Base-by-base conservation (phyloP, 2,888 invertebrate species). In the Cistogaster globosa region DNA sequence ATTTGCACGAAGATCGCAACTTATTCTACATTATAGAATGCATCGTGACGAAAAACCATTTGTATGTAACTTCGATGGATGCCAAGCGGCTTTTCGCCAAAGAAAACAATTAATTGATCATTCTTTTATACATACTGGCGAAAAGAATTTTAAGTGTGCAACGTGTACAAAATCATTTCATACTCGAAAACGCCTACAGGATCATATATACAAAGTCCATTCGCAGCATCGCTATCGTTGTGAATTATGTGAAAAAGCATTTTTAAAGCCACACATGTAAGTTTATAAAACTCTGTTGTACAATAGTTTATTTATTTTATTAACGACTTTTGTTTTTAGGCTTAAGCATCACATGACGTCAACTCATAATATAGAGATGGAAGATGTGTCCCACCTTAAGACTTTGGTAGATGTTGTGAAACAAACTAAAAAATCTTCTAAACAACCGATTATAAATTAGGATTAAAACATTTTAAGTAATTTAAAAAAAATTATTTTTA, bases 11-110 rank as follows among this genome's bases (percentile, higher is more conserved):
- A 53, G 77, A 65, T 86, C 86, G 11, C 86, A 87, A 57, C 80
- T 87, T 5, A 87, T 86, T 18, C 26, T 86, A 16, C 87, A 87
- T 60, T 76, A 84, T 45, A 80, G 87, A 26, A 86, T 86, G 86
- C 86, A 86, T 79, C 86, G 86, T 12, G 75, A 86, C 69, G 82
- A 84, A 63, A 86, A 84, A 45, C 87, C 87, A 4, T 86, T 87
- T 42, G 67, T 55, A 76, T 87, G 87, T 55, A 81, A 81, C 6
- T 69, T 79, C 26, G 81, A 86, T 57, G 81, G 42, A 22, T 87
- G 87, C 20, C 26, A 74, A 22, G 84, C 84, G n/a, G 86, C 84
- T 4, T 87, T 87, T 62, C 86, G 87, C 3, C 86, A 87, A 75
- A 76, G 84, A 68, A 86, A 87, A 12, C 86, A 87, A 26, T 77